A percentile compares a stretch with the other conserved stretches of the same genome.
Conservation (phyloP, 2,113 vertebrate genomes). For the Hassar affinis region DNA sequence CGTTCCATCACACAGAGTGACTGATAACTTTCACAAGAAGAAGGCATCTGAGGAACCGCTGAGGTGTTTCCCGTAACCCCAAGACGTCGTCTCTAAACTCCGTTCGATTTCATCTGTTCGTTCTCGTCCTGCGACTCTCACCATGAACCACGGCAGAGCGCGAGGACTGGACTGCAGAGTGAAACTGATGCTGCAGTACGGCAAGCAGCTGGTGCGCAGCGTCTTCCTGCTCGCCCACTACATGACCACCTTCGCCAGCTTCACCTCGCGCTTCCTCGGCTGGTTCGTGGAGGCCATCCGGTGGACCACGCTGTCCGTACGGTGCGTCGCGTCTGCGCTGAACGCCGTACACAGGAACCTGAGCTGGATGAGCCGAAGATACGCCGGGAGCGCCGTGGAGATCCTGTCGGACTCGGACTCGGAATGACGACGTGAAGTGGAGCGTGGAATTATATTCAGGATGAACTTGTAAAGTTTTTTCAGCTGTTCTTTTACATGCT, state of each 20-base stretch:
- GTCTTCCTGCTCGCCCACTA: conserved; percentile 69
- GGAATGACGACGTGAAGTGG: conserved; percentile 15
- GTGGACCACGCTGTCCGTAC: conserved; percentile 66
- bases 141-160: conserved; percentile 53
- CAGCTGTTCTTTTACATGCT: neutral
- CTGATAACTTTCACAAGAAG: no score
- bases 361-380: conserved; percentile 56
- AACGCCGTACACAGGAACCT: conserved; percentile 65
- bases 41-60: no score
- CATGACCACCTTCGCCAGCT: conserved; percentile 60
- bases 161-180: conserved; percentile 60
- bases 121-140: neutral
- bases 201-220: conserved; percentile 67
- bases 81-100: neutral
- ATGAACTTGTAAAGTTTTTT: neutral
- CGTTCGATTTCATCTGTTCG: neutral
- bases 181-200: conserved; percentile 63
- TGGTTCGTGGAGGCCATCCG: conserved; percentile 63
- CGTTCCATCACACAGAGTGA: no score
- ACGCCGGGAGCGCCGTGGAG: conserved; percentile 17
- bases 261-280: conserved; percentile 59
- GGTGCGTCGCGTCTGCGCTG: conserved; percentile 59
- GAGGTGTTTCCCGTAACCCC: no score
- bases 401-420: conserved; percentile 16
- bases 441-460: no score